These are phyloP conservation scores for Podarcis siculus DNA, from an alignment of 2,797 vertebrate species.

Conservation along the genomic window DNA sequence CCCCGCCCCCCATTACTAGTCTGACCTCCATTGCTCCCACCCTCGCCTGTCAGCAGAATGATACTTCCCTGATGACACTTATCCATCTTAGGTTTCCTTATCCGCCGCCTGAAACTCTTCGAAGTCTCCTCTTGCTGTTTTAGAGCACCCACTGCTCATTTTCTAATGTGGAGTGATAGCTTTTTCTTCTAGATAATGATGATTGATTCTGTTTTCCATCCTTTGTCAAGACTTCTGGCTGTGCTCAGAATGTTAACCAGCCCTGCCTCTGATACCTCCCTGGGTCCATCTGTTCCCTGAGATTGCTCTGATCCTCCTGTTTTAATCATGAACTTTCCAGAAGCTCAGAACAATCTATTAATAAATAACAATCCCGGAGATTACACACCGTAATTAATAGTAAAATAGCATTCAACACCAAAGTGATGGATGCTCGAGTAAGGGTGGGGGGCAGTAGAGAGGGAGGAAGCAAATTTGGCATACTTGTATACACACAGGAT, in stretches of 20 bases:
- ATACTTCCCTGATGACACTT: conserved; percentile 7
- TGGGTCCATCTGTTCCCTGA: conserved; percentile 63
- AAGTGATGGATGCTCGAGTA: background rate
- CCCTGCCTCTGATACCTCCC: conserved; percentile 48
- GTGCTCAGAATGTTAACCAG: conserved; percentile 68
- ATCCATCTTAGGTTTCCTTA: conserved; percentile 1
- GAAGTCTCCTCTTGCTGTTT: conserved; percentile 5
- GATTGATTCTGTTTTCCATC: conserved; percentile 73
- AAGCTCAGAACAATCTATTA: conserved; percentile 65
- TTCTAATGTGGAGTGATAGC: conserved; percentile 63
- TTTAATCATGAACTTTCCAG: conserved; percentile 66
- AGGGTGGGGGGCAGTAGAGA: background rate
- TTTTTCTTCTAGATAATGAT: conserved; percentile 64
- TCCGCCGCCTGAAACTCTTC: conserved; percentile 42
- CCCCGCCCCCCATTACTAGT: background rate
- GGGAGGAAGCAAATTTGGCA: background rate
- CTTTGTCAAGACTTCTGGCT: conserved; percentile 63
- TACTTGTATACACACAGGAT: background rate
- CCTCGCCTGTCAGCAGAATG: background rate
- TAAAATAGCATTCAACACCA: conserved; percentile 15
- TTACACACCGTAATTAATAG: conserved; percentile 66
- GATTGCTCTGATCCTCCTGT: conserved; percentile 59
- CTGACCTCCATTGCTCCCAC: background rate
- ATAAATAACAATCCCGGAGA: conserved; percentile 71
- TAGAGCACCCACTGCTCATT: conserved; percentile 50